A percentile compares a stretch with the other conserved stretches of the same genome.
Conservation (phyloP, 2,888 invertebrate genomes). For the Ophraella communa region DNA sequence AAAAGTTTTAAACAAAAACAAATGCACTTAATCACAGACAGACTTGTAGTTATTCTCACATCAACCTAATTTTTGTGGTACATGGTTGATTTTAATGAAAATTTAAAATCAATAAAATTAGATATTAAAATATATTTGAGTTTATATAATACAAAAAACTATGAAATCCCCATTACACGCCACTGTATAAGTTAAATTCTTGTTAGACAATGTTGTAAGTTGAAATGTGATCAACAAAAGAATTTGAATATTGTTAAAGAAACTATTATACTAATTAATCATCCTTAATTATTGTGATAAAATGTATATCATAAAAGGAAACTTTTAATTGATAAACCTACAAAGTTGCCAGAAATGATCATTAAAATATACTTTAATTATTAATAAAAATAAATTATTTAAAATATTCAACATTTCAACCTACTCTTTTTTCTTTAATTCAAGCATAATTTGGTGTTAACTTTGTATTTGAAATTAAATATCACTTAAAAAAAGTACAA, state of each 20-base stretch:
- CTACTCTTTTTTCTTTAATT: neutral
- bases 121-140: no score
- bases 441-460: conserved; percentile 9
- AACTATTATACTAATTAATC: no score
- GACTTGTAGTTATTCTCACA: neutral
- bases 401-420: neutral
- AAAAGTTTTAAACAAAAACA: no score
- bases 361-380: no score
- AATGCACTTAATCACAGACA: neutral
- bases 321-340: no score
- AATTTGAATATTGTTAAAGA: no score
- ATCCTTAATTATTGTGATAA: no score
- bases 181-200: neutral
- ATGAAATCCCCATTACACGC: neutral
- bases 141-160: neutral
- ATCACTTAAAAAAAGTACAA: conserved; percentile 21
- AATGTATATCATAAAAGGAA: no score
- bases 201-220: neutral
- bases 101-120: neutral
- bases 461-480: conserved; percentile 18
- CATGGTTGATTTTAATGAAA: neutral
- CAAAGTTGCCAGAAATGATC: no score
- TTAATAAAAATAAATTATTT: no score
- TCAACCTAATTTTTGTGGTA: neutral
- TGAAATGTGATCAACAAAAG: neutral